phyloP scores from a whole-genome alignment of 1,140 invertebrate genomes.

The Trichoplusia ni region DNA sequence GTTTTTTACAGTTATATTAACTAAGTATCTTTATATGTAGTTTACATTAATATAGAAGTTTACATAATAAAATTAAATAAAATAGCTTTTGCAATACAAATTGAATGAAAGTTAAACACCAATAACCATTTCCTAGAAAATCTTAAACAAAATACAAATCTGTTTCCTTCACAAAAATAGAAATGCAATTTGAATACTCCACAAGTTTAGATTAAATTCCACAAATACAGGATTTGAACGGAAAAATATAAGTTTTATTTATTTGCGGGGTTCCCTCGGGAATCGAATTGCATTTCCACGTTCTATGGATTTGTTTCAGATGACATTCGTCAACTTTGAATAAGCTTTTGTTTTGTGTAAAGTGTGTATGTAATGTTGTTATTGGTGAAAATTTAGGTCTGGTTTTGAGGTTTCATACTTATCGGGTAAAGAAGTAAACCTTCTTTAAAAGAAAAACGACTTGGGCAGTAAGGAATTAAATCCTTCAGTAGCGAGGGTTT shows the following conservation, averaged over 20 bases:
- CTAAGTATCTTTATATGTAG: no score
- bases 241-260: slow-evolving; percentile 32
- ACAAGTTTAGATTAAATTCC: slow-evolving; percentile 21
- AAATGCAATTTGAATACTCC: slow-evolving; percentile 23
- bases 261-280: slow-evolving; percentile 5
- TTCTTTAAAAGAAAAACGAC: no score
- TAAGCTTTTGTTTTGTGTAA: neutral
- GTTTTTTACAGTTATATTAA: no score
- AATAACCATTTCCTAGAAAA: slow-evolving; percentile 5
- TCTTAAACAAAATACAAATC: neutral
- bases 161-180: no score
- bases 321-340: slow-evolving; percentile 2
- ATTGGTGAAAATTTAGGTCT: neutral
- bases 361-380: neutral
- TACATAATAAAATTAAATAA: no score
- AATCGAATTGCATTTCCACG: neutral
- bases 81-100: no score
- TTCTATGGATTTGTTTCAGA: slow-evolving; percentile 5
- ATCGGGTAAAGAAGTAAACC: no score
- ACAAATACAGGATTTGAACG: slow-evolving; percentile 11
- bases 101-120: no score
- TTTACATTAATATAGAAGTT: no score
- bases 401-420: neutral
- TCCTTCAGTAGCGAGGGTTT: no score
- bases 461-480: no score